These are phyloP conservation scores for Rhagonycha fulva DNA, from an alignment of 2,888 invertebrate species.

Conservation along the genomic window DNA sequence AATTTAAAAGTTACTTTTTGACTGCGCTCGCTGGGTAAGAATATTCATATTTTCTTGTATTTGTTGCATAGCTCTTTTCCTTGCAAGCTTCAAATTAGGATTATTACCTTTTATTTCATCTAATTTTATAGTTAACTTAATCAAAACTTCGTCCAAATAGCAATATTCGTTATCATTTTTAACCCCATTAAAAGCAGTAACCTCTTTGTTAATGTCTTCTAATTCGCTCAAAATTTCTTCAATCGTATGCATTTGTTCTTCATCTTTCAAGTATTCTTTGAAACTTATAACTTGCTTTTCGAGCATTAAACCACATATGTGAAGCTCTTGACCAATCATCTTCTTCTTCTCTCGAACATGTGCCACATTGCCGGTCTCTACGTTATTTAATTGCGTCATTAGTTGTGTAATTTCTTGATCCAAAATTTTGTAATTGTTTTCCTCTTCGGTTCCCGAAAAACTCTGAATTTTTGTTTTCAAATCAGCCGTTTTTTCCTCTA, in stretches of 20 bases:
- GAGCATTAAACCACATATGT: not conserved
- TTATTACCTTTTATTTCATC: constrained; percentile 8
- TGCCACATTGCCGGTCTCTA: not conserved
- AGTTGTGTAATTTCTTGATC: not conserved
- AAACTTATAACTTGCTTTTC: constrained; percentile 1
- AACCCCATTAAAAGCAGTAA: constrained; percentile 7
- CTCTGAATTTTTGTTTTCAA: not conserved
- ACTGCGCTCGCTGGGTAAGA: not conserved
- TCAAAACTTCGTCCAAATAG: constrained; percentile 23
- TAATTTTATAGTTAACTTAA: constrained; percentile 17
- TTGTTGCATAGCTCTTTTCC: constrained; percentile 9
- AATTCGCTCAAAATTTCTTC: constrained; percentile 6
- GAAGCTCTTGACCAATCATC: not conserved
- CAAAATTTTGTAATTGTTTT: not conserved
- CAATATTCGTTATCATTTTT: constrained; percentile 19
- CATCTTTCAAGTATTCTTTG: constrained; percentile 24
- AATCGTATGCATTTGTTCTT: constrained; percentile 5
- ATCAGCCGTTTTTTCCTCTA: not conserved
- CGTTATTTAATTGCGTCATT: not conserved
- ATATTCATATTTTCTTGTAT: constrained; percentile 12
- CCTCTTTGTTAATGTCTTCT: not conserved
- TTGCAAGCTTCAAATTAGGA: constrained; percentile 1
- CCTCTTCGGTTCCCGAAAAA: not conserved
- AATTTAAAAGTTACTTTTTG: not conserved
- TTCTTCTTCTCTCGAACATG: not conserved